Percentiles rank a stretch among this genome's conserved stretches.
Conservation (phyloP, 2,888 invertebrate species). For the Bombyx huttoni region DNA sequence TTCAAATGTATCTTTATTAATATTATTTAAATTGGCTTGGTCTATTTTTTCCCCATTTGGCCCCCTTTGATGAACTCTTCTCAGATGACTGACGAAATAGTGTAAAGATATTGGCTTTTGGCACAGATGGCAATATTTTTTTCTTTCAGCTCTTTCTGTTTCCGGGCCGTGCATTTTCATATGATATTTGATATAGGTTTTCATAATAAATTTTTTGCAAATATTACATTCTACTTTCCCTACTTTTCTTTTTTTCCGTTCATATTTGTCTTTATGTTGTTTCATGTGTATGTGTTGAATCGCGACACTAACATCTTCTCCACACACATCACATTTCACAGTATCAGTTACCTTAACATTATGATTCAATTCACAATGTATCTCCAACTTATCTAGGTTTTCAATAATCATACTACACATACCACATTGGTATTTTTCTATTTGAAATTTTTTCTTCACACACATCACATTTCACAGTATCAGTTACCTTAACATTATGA, state of each 20-base stretch:
- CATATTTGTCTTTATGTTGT: constrained; percentile 15
- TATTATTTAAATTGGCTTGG: neutral
- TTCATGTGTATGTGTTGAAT: constrained; percentile 14
- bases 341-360: constrained; percentile 5
- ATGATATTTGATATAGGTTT: constrained; percentile 18
- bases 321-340: constrained; percentile 18
- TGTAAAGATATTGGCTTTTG: constrained; percentile 7
- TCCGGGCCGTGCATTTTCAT: constrained; percentile 15
- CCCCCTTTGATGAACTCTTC: constrained; percentile 9
- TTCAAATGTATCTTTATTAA: constrained; percentile 1
- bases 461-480: constrained; percentile 15
- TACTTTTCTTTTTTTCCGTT: constrained; percentile 9
- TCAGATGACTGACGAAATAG: constrained; percentile 17
- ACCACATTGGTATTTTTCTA: constrained; percentile 8
- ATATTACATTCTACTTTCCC: constrained; percentile 20
- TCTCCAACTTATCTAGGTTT: constrained; percentile 7
- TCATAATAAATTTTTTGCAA: constrained; percentile 17
- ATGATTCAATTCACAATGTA: constrained; percentile 7
- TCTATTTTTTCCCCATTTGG: constrained; percentile 1
- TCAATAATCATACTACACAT: constrained; percentile 9
- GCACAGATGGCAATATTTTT: constrained; percentile 14
- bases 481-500: constrained; percentile 4
- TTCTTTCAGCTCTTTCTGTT: constrained; percentile 11
- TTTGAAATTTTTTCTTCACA: constrained; percentile 9
- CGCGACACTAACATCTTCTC: constrained; percentile 9